phyloP scores from a whole-genome alignment of 1,140 invertebrate species.

The Eubasilissa regina region DNA sequence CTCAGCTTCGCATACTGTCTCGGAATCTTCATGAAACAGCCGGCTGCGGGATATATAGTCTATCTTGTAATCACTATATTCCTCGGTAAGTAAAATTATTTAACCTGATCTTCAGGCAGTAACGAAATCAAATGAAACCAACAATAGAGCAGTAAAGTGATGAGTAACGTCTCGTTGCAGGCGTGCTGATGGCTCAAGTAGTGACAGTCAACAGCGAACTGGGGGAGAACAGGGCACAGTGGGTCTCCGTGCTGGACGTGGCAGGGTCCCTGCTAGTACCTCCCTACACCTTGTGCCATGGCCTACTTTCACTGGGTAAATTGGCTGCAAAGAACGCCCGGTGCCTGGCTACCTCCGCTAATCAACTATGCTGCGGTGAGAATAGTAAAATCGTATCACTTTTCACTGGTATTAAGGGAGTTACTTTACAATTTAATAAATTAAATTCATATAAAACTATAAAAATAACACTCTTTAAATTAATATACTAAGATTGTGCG shows the following conservation, averaged over 20 bases:
- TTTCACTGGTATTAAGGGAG: too few species aligned
- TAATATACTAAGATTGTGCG: too few species aligned
- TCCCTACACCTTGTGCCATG: constrained; percentile 60
- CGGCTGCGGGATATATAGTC: constrained; percentile 53
- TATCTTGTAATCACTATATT: constrained; percentile 60
- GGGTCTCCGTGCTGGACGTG: constrained; percentile 11
- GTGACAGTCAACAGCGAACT: background rate
- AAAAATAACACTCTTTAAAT: too few species aligned
- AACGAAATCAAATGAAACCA: too few species aligned
- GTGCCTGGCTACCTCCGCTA: constrained; percentile 47
- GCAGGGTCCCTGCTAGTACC: constrained; percentile 49
- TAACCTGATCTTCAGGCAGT: too few species aligned
- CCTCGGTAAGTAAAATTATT: constrained; percentile 61
- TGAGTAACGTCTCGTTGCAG: background rate
- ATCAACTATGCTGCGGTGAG: constrained; percentile 28
- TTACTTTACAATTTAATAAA: too few species aligned
- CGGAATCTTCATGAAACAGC: constrained; percentile 62
- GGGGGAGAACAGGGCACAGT: background rate
- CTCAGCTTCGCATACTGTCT: constrained; percentile 63
- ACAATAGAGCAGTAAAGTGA: too few species aligned
- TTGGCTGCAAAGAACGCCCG: constrained; percentile 60
- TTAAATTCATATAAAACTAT: too few species aligned
- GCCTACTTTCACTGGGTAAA: constrained; percentile 39
- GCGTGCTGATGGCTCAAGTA: background rate
- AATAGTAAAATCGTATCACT: background rate